phyloP scores from a whole-genome alignment of 1,140 invertebrate species.

The Drosophila kikkawai region DNA sequence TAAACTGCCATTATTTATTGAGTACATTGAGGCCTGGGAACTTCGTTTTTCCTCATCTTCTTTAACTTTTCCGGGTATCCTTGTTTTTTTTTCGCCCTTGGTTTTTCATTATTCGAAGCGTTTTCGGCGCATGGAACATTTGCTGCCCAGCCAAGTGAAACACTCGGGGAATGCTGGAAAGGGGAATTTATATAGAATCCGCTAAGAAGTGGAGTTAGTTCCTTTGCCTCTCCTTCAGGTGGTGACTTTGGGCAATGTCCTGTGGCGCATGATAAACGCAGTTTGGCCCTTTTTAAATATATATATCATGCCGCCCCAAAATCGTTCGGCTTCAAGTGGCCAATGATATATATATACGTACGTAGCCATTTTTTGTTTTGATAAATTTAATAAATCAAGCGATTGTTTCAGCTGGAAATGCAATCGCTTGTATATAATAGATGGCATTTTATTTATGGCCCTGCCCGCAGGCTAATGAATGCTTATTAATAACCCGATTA shows the following conservation, averaged over 20 bases:
- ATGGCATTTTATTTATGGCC: conserved; percentile 71
- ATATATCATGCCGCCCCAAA: conserved; percentile 13
- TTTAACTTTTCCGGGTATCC: not conserved
- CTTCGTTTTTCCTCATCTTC: conserved; percentile 12
- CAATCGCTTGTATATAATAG: conserved; percentile 69
- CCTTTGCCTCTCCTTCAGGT: conserved; percentile 25
- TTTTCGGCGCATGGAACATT: conserved; percentile 71
- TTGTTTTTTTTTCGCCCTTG: conserved; percentile 9
- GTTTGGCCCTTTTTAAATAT: conserved; percentile 65
- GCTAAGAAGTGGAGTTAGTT: conserved; percentile 21
- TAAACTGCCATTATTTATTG: conserved; percentile 71
- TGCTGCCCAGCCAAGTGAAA: conserved; percentile 69
- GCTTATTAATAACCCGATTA: conserved; percentile 77
- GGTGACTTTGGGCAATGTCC: conserved; percentile 75
- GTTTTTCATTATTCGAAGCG: conserved; percentile 63
- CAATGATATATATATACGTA: conserved; percentile 16
- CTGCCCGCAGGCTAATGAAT: conserved; percentile 60
- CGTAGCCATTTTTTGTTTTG: conserved; percentile 31
- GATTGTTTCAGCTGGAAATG: conserved; percentile 57
- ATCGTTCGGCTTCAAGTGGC: conserved; percentile 16
- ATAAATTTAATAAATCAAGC: conserved; percentile 76
- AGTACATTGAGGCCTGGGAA: conserved; percentile 58
- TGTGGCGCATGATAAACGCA: conserved; percentile 75
- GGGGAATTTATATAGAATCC: conserved; percentile 4
- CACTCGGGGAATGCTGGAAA: conserved; percentile 33